These are phyloP conservation scores for Nyctibius bracteatus DNA, from an alignment of 2,113 vertebrate species.

Conservation along the genomic window DNA sequence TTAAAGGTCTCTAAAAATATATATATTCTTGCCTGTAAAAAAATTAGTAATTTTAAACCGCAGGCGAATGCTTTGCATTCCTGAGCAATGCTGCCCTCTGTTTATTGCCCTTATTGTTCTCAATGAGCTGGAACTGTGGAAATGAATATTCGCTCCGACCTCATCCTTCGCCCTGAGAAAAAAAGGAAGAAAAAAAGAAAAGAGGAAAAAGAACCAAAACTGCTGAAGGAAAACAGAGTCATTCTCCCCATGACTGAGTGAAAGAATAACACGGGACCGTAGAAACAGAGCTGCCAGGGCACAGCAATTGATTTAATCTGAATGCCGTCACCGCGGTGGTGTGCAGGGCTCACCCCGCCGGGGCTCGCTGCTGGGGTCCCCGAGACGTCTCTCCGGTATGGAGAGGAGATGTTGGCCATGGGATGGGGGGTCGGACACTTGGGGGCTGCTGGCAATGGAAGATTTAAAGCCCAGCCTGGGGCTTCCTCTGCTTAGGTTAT, in stretches of 20 bases:
- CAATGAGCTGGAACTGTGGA: slow-evolving; percentile 65
- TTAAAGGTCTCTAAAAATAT: slow-evolving; percentile 1
- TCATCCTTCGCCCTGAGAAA: slow-evolving; percentile 32
- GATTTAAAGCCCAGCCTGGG: neutral
- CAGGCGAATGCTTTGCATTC: slow-evolving; percentile 58
- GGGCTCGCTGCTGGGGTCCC: neutral
- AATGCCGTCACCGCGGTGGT: neutral
- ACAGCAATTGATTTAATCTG: slow-evolving; percentile 21
- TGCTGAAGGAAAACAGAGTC: slow-evolving; percentile 32
- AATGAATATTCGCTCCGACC: slow-evolving; percentile 41
- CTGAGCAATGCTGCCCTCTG: slow-evolving; percentile 61
- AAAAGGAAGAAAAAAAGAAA: neutral
- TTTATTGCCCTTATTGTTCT: slow-evolving; percentile 66
- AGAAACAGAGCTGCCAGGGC: slow-evolving; percentile 29
- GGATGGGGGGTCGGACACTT: neutral
- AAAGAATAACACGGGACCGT: slow-evolving; percentile 14
- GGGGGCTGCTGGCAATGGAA: neutral
- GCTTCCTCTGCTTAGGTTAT: neutral
- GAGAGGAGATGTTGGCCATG: neutral
- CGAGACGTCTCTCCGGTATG: accelerated
- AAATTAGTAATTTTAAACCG: slow-evolving; percentile 57
- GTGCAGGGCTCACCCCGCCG: neutral
- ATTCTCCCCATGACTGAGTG: neutral
- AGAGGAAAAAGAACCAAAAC: neutral
- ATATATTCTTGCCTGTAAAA: slow-evolving; percentile 18